A percentile compares a stretch with the other conserved stretches of the same genome.
Evolutionary conservation across 2,888 invertebrate genomes (phyloP).

Genomic region (Cylindroiulus punctatus): DNA sequence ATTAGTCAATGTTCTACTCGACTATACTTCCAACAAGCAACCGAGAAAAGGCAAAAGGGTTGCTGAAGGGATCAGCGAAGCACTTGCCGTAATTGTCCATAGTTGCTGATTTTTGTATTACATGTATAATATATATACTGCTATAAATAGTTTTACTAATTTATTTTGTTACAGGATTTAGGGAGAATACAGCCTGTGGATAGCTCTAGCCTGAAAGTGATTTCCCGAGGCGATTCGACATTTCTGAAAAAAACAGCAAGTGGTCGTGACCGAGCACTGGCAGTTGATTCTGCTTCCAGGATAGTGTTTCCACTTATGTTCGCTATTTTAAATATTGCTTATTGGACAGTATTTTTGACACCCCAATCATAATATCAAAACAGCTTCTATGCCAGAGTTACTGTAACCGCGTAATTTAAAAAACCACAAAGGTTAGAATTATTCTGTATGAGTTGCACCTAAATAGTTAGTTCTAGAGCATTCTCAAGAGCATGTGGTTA

Average conservation of each 20-base stretch:
- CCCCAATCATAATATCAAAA: neutral
- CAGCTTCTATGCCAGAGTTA: no score
- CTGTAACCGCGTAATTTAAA: no score
- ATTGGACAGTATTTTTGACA: neutral
- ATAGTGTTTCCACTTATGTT: neutral
- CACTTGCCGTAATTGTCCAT: neutral
- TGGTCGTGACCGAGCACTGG: neutral
- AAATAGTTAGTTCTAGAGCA: no score
- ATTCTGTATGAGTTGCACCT: no score
- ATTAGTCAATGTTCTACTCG: neutral
- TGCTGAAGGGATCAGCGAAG: neutral
- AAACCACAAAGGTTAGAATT: no score
- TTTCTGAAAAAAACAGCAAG: neutral
- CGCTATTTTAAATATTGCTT: slow-evolving; percentile 9
- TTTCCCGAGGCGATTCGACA: neutral
- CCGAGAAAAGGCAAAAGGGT: neutral
- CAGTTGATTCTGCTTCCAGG: slow-evolving; percentile 5
- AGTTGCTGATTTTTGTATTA: neutral
- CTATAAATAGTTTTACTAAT: neutral
- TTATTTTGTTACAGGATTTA: neutral
- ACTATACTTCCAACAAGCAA: neutral
- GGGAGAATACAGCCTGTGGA: neutral
- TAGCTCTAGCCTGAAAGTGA: neutral
- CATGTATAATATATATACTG: neutral
- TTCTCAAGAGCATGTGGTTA: no score